A percentile compares a stretch with the other conserved stretches of the same genome.
Conservation (phyloP, 2,797 vertebrate genomes). For the Propithecus deckenii region DNA sequence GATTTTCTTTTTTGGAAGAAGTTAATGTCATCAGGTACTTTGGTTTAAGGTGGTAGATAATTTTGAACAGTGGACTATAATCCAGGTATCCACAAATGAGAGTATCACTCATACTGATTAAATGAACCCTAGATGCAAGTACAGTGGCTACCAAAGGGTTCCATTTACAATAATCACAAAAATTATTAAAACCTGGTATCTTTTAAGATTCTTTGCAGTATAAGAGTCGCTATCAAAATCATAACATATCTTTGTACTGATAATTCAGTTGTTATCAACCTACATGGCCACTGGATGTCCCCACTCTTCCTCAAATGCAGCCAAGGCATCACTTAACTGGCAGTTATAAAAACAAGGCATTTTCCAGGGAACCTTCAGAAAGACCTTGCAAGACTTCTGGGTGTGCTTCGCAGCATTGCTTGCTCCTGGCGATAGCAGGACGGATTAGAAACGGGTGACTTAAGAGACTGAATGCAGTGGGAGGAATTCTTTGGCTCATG, state of each 20-base stretch:
- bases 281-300: conserved; percentile 85
- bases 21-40: not conserved
- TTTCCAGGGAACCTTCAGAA: not conserved
- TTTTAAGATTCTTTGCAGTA: conserved; percentile 61
- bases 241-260: conserved; percentile 19
- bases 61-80: not conserved
- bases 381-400: not conserved
- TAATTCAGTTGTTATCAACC: conserved; percentile 79
- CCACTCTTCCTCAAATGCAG: conserved; percentile 82
- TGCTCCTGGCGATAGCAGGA: not conserved
- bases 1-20: not conserved
- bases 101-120: not conserved
- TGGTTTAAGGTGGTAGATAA: not conserved
- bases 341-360: conserved; percentile 48
- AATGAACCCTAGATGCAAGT: not conserved
- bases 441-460: not conserved
- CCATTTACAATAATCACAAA: not conserved
- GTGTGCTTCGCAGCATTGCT: not conserved
- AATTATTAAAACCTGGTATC: conserved; percentile 37
- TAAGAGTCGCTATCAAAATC: conserved; percentile 67
- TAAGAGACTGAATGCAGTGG: not conserved
- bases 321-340: conserved; percentile 39
- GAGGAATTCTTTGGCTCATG: not conserved
- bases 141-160: not conserved
- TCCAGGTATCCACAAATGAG: not conserved